These are phyloP conservation scores for Rhagium mordax DNA, from an alignment of 2,888 invertebrate species.

Conservation along the genomic window DNA sequence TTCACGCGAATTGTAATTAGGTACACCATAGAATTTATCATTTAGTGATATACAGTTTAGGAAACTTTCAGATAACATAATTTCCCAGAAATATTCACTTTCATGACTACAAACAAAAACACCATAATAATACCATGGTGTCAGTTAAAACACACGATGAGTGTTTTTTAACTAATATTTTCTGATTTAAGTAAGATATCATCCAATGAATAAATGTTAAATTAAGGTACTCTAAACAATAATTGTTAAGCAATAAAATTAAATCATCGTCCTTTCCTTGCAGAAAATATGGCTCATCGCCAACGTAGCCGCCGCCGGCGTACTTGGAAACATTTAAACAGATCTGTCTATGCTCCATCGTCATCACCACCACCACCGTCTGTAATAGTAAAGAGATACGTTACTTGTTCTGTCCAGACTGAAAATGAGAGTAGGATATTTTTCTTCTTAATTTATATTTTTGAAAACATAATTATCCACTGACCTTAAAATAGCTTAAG, in stretches of 20 bases:
- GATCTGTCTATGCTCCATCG: constrained; percentile 33
- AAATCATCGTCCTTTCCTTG: constrained; percentile 14
- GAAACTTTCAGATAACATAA: too few relatives aligned
- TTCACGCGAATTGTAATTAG: too few relatives aligned
- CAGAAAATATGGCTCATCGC: constrained; percentile 43
- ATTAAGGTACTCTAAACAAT: neutral
- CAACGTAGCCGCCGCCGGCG: constrained; percentile 37
- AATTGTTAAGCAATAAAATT: neutral
- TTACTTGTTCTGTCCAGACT: constrained; percentile 46
- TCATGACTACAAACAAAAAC: too few relatives aligned
- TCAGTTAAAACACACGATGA: too few relatives aligned
- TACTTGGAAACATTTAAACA: constrained; percentile 42
- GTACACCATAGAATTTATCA: too few relatives aligned
- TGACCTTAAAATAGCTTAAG: too few relatives aligned
- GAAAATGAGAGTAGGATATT: constrained; percentile 32
- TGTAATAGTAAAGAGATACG: constrained; percentile 47
- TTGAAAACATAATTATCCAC: too few relatives aligned
- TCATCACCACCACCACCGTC: constrained; percentile 36
- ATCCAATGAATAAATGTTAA: neutral
- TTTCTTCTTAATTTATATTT: too few relatives aligned
- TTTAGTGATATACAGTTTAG: too few relatives aligned
- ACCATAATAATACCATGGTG: too few relatives aligned
- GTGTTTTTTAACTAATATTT: too few relatives aligned
- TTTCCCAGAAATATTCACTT: too few relatives aligned
- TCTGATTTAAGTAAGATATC: neutral